phyloP scores from a whole-genome alignment of 2,888 invertebrate genomes.

The Sycophila texana region DNA sequence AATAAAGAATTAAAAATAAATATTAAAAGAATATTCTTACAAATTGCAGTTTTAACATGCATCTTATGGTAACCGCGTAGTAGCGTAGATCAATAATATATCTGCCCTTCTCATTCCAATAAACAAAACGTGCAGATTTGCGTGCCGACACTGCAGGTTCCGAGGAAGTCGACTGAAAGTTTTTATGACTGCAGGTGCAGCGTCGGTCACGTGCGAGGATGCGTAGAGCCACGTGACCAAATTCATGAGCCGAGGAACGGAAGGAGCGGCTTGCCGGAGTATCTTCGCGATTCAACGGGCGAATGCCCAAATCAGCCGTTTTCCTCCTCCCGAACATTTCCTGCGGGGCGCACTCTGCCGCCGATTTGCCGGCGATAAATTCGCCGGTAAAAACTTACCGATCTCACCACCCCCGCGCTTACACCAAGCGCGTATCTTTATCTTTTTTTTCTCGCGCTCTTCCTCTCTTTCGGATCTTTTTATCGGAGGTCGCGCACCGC shows the following conservation, averaged over 20 bases:
- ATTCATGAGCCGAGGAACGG: background rate
- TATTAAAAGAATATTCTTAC: no score
- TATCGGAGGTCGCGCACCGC: background rate
- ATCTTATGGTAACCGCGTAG: no score
- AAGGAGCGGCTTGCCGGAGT: background rate
- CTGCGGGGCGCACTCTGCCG: background rate
- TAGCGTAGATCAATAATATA: no score
- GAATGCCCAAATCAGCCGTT: conserved; percentile 26
- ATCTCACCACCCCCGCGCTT: background rate
- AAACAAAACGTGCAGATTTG: background rate
- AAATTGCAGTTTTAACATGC: no score
- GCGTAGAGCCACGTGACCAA: background rate
- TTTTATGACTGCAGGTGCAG: no score
- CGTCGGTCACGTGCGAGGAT: no score
- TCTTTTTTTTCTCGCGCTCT: background rate
- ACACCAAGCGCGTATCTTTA: background rate
- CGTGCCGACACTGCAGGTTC: no score
- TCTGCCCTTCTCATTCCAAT: background rate
- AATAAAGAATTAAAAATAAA: no score
- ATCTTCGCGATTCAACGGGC: background rate
- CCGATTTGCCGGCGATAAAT: conserved; percentile 20
- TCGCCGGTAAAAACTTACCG: conserved; percentile 17
- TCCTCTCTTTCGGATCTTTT: background rate
- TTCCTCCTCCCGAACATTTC: background rate
- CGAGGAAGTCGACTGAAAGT: no score